Base-by-base conservation (phyloP, 2,797 vertebrate genomes). In the Rhynchonycteris naso region DNA sequence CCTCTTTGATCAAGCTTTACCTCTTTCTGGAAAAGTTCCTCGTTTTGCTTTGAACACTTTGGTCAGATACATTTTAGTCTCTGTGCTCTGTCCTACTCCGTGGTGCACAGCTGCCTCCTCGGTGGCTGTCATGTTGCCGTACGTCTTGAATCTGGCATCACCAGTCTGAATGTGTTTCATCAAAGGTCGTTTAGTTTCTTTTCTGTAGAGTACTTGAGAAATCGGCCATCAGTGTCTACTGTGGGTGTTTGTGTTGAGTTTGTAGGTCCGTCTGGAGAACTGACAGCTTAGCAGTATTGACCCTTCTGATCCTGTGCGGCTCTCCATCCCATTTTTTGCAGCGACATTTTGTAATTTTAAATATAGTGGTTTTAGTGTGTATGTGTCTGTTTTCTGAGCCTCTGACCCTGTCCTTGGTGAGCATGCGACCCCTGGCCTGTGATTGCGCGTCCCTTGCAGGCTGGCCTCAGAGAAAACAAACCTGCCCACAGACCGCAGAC, bases 41-140 rank as follows among this genome's bases (percentile, higher is more conserved):
- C 66, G 4, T 72, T 68, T n/a, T 28, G 8, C 33, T 47, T 11
- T n/a, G 24, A 38, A 6, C 16, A 1, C 24, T 11, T 76, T n/a
- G 54, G 28, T 14, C 66, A 21, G 1, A 28, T 47, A 8, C 14
- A n/a, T 10, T 30, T 11, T 43, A 28, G 15, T 13, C 8, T 74
- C 43, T 26, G 54, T 26, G 13, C 24, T n/a, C 24, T 18, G 33
- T 43, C 54, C 12, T n/a, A 22, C 26, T 26, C 16, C 13, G 13
- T 50, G 35, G 1, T 16, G 19, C 3, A 0, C 10, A 5, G 18
- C 43, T 54, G 0, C 43, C 8, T 58, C 66, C 38, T 47, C 7
- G 16, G 1, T 43, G 43, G 75, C 28, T 19, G 4, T 6, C 16
- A n/a, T 18, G 59, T n/a, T 22, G 1, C 18, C 8, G 26, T 56